These are phyloP conservation scores for Phengaris arion DNA, from an alignment of 2,888 invertebrate species.

Conservation along the genomic window DNA sequence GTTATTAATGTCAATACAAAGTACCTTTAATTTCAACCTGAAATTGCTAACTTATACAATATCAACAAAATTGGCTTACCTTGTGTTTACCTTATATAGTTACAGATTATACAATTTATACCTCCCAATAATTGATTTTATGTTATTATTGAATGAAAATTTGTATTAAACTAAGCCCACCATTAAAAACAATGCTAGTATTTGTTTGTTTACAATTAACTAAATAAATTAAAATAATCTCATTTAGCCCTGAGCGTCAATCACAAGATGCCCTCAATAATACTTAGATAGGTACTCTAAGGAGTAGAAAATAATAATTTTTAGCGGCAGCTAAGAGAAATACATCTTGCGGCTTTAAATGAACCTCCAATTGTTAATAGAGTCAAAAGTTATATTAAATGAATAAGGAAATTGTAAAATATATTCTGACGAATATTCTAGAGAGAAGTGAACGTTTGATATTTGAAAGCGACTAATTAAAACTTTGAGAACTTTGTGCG, in stretches of 20 bases:
- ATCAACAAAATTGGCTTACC: constrained; percentile 13
- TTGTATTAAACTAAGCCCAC: not conserved
- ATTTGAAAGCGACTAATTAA: constrained; percentile 41
- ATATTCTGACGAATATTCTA: constrained; percentile 27
- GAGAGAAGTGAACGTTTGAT: constrained; percentile 34
- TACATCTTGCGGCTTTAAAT: not conserved
- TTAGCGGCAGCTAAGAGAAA: not conserved
- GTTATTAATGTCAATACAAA: constrained; percentile 23
- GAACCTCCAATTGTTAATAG: constrained; percentile 6
- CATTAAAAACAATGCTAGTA: too few relatives aligned
- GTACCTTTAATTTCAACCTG: not conserved
- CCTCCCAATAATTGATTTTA: not conserved
- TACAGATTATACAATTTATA: constrained; percentile 1
- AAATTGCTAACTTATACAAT: constrained; percentile 22
- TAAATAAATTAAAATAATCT: too few relatives aligned
- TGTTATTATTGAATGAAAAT: not conserved
- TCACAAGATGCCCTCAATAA: too few relatives aligned
- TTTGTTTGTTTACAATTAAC: too few relatives aligned
- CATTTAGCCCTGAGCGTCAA: too few relatives aligned
- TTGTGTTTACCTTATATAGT: not conserved
- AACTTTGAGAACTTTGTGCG: constrained; percentile 40
- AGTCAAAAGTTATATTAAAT: constrained; percentile 23
- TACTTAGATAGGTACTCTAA: too few relatives aligned
- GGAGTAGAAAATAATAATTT: too few relatives aligned
- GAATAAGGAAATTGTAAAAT: constrained; percentile 26